Conservation (phyloP, 2,888 invertebrate genomes). For the Yponomeuta malinellus region DNA sequence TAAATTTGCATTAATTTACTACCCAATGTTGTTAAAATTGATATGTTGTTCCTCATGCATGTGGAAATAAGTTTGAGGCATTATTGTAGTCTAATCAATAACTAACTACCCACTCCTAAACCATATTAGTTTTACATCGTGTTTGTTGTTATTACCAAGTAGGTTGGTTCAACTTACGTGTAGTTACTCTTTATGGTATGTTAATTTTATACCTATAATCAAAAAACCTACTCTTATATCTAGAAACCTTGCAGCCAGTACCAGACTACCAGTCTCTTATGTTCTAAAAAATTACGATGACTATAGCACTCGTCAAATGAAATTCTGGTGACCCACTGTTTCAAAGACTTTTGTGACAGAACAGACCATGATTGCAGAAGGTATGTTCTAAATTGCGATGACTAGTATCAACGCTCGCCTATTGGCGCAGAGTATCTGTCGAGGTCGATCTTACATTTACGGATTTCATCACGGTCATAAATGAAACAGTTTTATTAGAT, state of each 20-base stretch:
- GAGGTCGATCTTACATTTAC: conserved; percentile 40
- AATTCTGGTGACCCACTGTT: background rate
- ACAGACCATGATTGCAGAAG: background rate
- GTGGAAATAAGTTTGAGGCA: background rate
- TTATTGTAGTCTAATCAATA: background rate
- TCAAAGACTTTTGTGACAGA: background rate
- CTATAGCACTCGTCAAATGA: background rate
- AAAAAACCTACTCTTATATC: too few species aligned
- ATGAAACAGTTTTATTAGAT: conserved; percentile 25
- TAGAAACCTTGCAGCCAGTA: too few species aligned
- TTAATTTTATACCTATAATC: too few species aligned
- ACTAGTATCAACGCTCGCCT: conserved; percentile 48
- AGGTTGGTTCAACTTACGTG: too few species aligned
- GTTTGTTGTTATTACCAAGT: too few species aligned
- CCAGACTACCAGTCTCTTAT: too few species aligned
- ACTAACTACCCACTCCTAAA: background rate
- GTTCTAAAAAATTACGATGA: background rate
- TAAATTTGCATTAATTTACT: conserved; percentile 35
- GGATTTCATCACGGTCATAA: conserved; percentile 60
- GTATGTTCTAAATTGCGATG: conserved; percentile 55
- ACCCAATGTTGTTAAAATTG: too few species aligned
- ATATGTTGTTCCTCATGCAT: too few species aligned
- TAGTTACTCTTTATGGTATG: too few species aligned
- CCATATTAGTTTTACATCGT: background rate
- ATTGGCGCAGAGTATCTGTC: conserved; percentile 58